phyloP scores from a whole-genome alignment of 2,113 vertebrate genomes.

The Petromus typicus region DNA sequence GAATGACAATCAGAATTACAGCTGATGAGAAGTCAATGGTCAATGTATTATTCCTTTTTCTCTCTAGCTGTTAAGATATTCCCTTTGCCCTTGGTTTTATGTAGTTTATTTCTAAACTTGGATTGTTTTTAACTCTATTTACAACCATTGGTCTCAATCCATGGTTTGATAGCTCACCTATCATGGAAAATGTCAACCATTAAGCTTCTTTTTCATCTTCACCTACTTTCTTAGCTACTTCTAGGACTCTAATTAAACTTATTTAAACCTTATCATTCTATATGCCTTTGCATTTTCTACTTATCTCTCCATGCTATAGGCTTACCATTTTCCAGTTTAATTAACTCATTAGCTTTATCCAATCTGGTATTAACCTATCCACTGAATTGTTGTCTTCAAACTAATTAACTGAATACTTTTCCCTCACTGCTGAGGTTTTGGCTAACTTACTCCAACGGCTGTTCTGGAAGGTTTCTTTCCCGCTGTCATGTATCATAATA shows the following conservation, averaged over 20 bases:
- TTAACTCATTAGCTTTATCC: constrained; percentile 55
- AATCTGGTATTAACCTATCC: constrained; percentile 31
- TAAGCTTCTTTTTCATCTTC: constrained; percentile 37
- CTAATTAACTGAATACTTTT: neutral
- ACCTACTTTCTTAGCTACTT: constrained; percentile 6
- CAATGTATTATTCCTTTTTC: neutral
- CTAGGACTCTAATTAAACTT: constrained; percentile 9
- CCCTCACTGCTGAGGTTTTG: neutral
- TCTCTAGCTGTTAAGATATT: neutral
- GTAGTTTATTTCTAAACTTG: constrained; percentile 12
- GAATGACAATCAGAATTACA: neutral
- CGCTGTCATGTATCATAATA: constrained; percentile 2
- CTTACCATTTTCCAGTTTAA: constrained; percentile 14
- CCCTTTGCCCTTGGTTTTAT: constrained; percentile 19
- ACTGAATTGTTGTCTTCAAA: constrained; percentile 37
- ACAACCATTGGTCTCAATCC: neutral
- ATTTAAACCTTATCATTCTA: neutral
- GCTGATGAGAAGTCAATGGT: neutral
- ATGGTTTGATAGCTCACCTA: neutral
- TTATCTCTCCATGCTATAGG: neutral
- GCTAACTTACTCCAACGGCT: neutral
- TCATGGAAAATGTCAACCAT: neutral
- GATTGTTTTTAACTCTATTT: neutral
- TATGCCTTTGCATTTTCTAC: neutral
- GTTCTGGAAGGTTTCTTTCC: constrained; percentile 35